phyloP scores from a whole-genome alignment of 2,797 vertebrate genomes.

The Schizothorax lantsangensis region DNA sequence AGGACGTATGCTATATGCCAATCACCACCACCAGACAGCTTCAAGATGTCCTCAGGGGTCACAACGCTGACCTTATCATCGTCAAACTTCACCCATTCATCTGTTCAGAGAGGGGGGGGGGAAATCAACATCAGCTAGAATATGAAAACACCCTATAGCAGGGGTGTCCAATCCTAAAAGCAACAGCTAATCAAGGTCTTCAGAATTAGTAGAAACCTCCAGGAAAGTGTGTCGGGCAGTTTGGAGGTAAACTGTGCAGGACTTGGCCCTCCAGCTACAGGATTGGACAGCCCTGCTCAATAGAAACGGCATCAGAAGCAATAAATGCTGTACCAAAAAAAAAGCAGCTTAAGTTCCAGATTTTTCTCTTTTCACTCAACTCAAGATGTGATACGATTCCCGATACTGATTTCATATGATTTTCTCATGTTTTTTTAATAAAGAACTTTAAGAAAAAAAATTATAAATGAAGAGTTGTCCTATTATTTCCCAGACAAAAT shows the following conservation, averaged over 20 bases:
- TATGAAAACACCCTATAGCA: neutral
- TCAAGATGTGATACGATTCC: too few relatives aligned
- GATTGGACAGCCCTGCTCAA: neutral
- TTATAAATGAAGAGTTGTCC: too few relatives aligned
- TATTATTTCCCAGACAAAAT: too few relatives aligned
- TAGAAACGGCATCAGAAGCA: neutral
- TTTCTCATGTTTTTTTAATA: too few relatives aligned
- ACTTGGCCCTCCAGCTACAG: neutral
- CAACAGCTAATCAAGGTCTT: neutral
- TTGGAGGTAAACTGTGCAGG: neutral
- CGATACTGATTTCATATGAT: too few relatives aligned
- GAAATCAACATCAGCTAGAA: constrained; percentile 26
- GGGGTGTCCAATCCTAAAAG: neutral
- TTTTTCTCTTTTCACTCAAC: too few relatives aligned
- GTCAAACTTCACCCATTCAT: constrained; percentile 99
- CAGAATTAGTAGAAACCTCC: neutral
- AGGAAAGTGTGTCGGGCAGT: neutral
- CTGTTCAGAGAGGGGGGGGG: constrained; percentile 70
- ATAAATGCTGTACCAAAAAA: neutral
- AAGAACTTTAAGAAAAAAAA: too few relatives aligned
- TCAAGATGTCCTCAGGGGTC: constrained; percentile 95
- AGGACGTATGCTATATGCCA: constrained; percentile 99
- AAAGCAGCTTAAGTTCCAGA: neutral
- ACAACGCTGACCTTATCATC: constrained; percentile 98
- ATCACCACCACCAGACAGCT: constrained; percentile 96